These are phyloP conservation scores for Poeciliopsis infans DNA, from an alignment of 2,797 vertebrate genomes.

Conservation along the genomic window DNA sequence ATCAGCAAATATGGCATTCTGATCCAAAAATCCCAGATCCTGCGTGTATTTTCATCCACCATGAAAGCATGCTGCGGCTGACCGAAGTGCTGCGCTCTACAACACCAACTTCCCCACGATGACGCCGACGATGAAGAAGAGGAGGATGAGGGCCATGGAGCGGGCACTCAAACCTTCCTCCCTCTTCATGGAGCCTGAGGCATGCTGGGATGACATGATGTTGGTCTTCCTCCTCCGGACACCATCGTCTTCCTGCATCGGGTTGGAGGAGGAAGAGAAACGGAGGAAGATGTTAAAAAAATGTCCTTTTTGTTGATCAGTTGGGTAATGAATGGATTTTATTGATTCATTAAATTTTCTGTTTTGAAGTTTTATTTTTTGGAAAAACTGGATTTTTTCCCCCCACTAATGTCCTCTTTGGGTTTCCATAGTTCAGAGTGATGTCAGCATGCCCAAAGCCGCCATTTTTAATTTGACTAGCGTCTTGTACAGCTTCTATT, in stretches of 20 bases:
- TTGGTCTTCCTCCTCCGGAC: constrained; percentile 93
- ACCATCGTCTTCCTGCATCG: constrained; percentile 90
- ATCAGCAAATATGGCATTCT: constrained; percentile 84
- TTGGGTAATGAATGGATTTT: constrained; percentile 29
- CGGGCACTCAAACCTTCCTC: constrained; percentile 91
- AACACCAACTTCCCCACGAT: constrained; percentile 96
- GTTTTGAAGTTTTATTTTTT: too few relatives aligned
- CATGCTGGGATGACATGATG: constrained; percentile 85
- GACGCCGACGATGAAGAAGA: constrained; percentile 95
- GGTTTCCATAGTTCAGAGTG: too few relatives aligned
- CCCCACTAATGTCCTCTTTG: too few relatives aligned
- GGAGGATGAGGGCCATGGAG: constrained; percentile 88
- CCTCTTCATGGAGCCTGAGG: constrained; percentile 82
- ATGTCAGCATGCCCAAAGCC: too few relatives aligned
- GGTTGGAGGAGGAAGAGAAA: background rate
- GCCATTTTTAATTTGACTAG: too few relatives aligned
- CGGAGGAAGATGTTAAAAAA: constrained; percentile 9
- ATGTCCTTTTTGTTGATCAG: constrained; percentile 38
- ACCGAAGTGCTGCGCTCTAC: constrained; percentile 83
- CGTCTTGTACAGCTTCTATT: too few relatives aligned
- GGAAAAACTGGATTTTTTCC: too few relatives aligned
- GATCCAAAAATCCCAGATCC: constrained; percentile 85
- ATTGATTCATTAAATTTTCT: too few relatives aligned
- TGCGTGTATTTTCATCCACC: constrained; percentile 69
- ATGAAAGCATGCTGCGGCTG: constrained; percentile 80